Evolutionary conservation across 2,113 vertebrate species (phyloP), one percentile per base, ranked within the genome.

Genomic region (Hemicordylus capensis): DNA sequence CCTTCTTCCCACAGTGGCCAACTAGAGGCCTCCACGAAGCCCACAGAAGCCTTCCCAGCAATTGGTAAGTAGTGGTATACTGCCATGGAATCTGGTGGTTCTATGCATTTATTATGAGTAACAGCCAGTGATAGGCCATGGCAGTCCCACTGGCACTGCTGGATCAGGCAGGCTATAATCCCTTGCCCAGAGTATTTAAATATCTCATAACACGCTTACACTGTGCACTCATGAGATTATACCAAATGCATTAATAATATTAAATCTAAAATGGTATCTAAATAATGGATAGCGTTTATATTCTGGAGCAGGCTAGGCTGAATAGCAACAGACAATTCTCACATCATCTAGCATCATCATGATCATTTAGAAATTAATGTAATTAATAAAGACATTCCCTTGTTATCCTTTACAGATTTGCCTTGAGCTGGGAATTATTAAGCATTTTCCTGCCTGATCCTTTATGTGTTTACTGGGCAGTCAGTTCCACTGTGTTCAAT

Each of bases 391-490:
- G 90, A 94, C 88, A 90, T 92, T 94, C 86, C 66, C 88, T 90
- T 88, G 75, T 51, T 28, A 83, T 76, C 88, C 89, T 93, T 93
- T 90, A 91, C 83, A 72, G 78, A 77, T 83, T 94, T 90, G 90
- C 88, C 93, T 95, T 90, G 73, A 92, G 90, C 88, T 92, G 90
- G 74, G 85, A 93, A 86, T 94, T 91, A 93, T 87, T 88, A 91
- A 89, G 70, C 74, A 66, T 67, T 31, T 42, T 17, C 8, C 20
- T 37, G 22, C 44, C n/a, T 20, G 6, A 80, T 63, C 6, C 58
- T 63, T 14, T 14, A n/a, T 39, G 14, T 61, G 20, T 85, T 72
- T 79, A 79, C 56, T 51, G 79, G 42, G 76, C 42, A 46, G 67
- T 61, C 63, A 72, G 73, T 73, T 31, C 75, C 14, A 70, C 8